Percentiles rank a stretch among this genome's conserved stretches.
Evolutionary conservation across 2,888 invertebrate genomes (phyloP).

Genomic region (Selenia dentaria): DNA sequence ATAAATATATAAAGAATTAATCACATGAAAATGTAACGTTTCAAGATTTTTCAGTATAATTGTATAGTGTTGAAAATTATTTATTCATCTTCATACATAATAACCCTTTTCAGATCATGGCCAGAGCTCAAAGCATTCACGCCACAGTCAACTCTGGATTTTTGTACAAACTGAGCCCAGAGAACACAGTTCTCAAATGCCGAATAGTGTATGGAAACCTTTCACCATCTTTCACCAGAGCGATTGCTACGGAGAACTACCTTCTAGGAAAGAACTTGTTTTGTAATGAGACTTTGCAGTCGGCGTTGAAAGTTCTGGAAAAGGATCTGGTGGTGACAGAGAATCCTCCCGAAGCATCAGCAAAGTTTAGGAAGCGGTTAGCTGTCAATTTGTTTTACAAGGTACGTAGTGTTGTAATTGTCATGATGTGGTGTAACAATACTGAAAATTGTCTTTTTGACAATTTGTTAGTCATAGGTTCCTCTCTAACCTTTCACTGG

Average conservation of each 20-base stretch:
- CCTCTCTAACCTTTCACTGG: no score
- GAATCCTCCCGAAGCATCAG: slow-evolving; percentile 80
- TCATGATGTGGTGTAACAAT: not conserved
- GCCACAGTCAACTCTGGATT: slow-evolving; percentile 91
- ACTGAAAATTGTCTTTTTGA: no score
- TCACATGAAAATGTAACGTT: no score
- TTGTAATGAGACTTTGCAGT: slow-evolving; percentile 66
- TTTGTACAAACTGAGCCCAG: slow-evolving; percentile 78
- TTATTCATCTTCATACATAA: no score
- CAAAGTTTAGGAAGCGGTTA: slow-evolving; percentile 83
- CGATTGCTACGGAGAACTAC: slow-evolving; percentile 76
- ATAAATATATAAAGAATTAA: no score
- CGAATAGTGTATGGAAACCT: no score
- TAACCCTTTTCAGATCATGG: not conserved
- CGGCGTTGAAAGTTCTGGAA: slow-evolving; percentile 47
- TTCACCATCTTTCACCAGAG: no score
- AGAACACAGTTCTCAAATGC: slow-evolving; percentile 66
- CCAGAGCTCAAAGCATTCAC: slow-evolving; percentile 87
- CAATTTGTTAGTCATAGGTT: no score
- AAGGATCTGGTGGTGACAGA: slow-evolving; percentile 50
- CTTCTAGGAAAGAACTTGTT: slow-evolving; percentile 69
- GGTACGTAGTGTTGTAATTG: slow-evolving; percentile 57
- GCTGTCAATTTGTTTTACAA: slow-evolving; percentile 85
- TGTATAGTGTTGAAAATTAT: no score
- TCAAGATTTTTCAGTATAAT: no score